These are phyloP conservation scores for Lithosia quadra DNA, from an alignment of 2,888 invertebrate genomes.

Conservation along the genomic window DNA sequence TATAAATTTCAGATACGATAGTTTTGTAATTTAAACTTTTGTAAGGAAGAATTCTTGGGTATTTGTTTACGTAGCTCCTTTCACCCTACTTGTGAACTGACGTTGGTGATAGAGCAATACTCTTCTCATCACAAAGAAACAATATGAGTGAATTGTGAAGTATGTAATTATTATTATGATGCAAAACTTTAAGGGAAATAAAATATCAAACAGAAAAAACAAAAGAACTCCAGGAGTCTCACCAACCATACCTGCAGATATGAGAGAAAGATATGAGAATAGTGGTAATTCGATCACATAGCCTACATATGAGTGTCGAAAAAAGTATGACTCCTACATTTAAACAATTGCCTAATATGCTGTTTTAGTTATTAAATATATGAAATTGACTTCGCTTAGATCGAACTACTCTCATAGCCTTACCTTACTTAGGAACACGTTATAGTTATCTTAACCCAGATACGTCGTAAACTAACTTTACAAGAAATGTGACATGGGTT, in stretches of 20 bases:
- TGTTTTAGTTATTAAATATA: neutral
- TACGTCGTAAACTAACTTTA: slow-evolving; percentile 46
- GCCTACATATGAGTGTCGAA: too few relatives aligned
- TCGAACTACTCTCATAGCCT: neutral
- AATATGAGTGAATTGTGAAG: neutral
- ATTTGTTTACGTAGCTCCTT: neutral
- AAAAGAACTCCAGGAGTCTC: too few relatives aligned
- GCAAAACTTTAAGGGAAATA: too few relatives aligned
- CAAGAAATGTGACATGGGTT: slow-evolving; percentile 57
- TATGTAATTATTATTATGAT: too few relatives aligned
- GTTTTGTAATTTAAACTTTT: neutral
- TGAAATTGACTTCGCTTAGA: neutral
- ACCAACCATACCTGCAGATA: too few relatives aligned
- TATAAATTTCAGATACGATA: neutral
- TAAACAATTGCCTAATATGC: too few relatives aligned
- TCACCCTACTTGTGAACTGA: neutral
- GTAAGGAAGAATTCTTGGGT: neutral
- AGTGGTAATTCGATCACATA: too few relatives aligned
- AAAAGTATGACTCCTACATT: too few relatives aligned
- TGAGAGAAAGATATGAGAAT: too few relatives aligned
- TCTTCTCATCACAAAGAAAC: neutral
- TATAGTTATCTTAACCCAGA: slow-evolving; percentile 19
- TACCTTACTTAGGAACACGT: slow-evolving; percentile 1
- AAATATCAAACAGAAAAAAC: too few relatives aligned
- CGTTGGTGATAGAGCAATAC: neutral